Evolutionary conservation across 2,888 invertebrate genomes (phyloP), one percentile per base, ranked within the genome.

Genomic region (Hyalella azteca): DNA sequence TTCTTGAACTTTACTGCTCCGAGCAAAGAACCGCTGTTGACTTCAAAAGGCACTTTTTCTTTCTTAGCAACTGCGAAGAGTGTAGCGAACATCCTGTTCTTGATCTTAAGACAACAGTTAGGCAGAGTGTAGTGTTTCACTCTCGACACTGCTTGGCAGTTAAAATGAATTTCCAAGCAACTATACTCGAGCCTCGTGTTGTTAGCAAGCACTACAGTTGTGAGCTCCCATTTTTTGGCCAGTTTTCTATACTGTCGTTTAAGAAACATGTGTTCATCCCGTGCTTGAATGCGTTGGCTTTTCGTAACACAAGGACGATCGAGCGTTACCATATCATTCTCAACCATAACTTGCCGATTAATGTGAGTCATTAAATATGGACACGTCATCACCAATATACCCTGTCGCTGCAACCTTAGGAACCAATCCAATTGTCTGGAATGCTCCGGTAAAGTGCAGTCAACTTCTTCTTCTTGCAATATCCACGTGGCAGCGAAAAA

Each of bases 1-100:
- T 81, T 78, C 48, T 78, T 81, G 76, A 83, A 83, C 48, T 83
- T 83, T 13, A 83, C 54, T 19, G 83, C 83, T n/a, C 83, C 83
- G 54, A 83, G 77, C 11, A 83, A 78, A 22, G 83, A 81, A 9
- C 83, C 83, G 13, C 78, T 66, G 39, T 54, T 75, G 13, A 83
- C 79, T 41, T 66, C 77, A 73, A 81, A 83, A 29, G 83, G 83
- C 11, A 83, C 48, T 9, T 40, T 54, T 22, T 66, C 77, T 41
- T 81, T 80, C n/a, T 50, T 79, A 11, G 83, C 79, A 39, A 83
- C 77, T 4, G 79, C 40, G 40, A 81, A 54, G 29, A 81, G 22
- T 19, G 79, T 80, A 26, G 60, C 75, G n/a, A 83, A 75, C 75
- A 81, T 79, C 49, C 78, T 81, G 40, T 80, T 80, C 29, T 83